A percentile compares a stretch with the other conserved stretches of the same genome.
These are phyloP conservation scores for Gastracanthus pulcherrimus DNA, from an alignment of 2,888 invertebrate species.

Conservation along the genomic window DNA sequence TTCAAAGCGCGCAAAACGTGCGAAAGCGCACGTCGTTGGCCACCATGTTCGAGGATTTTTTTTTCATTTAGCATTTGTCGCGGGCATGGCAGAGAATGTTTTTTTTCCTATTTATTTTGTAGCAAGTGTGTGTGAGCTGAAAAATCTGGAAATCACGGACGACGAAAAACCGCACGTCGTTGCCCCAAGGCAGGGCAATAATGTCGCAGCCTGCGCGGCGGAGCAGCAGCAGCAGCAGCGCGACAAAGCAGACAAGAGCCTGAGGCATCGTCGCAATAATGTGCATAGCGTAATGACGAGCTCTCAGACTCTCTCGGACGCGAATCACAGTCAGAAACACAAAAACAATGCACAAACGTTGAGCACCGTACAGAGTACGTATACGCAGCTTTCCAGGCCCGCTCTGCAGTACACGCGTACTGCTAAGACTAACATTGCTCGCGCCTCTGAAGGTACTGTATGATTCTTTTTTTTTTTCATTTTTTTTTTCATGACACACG, in stretches of 20 bases:
- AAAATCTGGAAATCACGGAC: conserved; percentile 72
- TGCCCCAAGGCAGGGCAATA: background rate
- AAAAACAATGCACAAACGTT: conserved; percentile 71
- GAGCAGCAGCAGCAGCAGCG: conserved; percentile 29
- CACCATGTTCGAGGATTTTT: conserved; percentile 22
- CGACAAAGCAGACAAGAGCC: conserved; percentile 66
- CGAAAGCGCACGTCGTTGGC: background rate
- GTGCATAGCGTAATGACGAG: conserved; percentile 68
- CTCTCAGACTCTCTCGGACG: conserved; percentile 65
- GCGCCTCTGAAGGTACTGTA: conserved; percentile 72
- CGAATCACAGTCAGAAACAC: conserved; percentile 67
- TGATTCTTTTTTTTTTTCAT: conserved; percentile 50
- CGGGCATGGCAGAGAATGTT: conserved; percentile 45
- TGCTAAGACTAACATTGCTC: conserved; percentile 60
- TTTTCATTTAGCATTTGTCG: conserved; percentile 36
- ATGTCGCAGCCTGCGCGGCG: background rate
- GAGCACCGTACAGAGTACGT: conserved; percentile 70
- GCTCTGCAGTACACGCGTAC: conserved; percentile 54
- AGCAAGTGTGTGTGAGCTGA: conserved; percentile 76
- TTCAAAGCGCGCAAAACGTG: background rate
- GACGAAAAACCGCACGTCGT: conserved; percentile 20
- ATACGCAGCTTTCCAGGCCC: conserved; percentile 72
- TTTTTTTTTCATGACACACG: conserved; percentile 5
- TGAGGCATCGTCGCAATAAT: conserved; percentile 67
- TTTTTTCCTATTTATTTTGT: conserved; percentile 65